Evolutionary conservation across 2,888 invertebrate genomes (phyloP), one percentile per base, ranked within the genome.

Genomic region (Esperia sulphurella): DNA sequence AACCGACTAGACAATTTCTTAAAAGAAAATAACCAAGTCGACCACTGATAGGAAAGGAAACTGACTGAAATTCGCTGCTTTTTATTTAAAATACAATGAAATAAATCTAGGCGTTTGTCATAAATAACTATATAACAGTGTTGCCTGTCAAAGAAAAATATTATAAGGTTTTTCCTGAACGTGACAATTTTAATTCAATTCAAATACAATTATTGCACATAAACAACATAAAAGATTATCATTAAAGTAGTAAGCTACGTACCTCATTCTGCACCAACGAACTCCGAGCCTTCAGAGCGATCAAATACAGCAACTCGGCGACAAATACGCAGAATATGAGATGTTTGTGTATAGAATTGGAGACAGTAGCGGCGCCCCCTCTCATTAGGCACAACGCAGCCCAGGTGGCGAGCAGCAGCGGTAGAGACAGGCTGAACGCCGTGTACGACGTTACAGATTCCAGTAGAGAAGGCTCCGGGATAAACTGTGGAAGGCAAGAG

Each of bases 261-360:
- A 95, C 95, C 91, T 97, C 96, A 79, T 94, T 95, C 63, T 95
- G 94, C 4, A 96, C 93, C 46, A 97, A 89, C n/a, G 94, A 91
- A 54, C 92, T 91, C 46, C 97, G 91, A 2, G 95, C 94, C 79
- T 98, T 97, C 69, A 98, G 90, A 0, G 97, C 97, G 10, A 97
- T 91, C 44, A 98, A 91, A 76, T 97, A 98, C 29, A 98, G 82
- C 28, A 97, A 76, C 72, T 98, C 95, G 0, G 96, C 95, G 63
- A 96, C 90, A 70, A 98, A 95, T 14, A 98, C 94, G 68, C 96
- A 96, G 54, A 97, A 91, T n/a, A 98, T 94, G 8, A 98, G 91
- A 75, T 98, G 98, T 71, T 97, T 96, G 71, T 97, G 96, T 55
- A 98, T 98, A 14, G 96, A 96, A 80, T 98, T 98, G 41, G 97